These are phyloP conservation scores for Parotocinclus haroldoi DNA, from an alignment of 2,797 vertebrate genomes.

Conservation along the genomic window DNA sequence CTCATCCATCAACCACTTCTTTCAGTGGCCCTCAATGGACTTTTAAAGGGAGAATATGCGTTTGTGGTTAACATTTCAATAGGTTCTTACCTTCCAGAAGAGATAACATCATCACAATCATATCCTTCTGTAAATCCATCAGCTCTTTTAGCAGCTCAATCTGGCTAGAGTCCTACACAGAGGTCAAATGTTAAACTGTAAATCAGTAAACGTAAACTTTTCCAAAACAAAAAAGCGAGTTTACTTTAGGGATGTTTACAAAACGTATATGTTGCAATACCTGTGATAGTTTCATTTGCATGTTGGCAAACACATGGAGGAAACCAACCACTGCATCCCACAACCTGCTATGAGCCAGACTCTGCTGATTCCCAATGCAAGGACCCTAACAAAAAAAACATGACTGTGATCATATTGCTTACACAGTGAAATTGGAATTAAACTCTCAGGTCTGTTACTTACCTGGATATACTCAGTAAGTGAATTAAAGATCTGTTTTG, in stretches of 20 bases:
- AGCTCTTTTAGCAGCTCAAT: slow-evolving; percentile 84
- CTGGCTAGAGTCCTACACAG: slow-evolving; percentile 79
- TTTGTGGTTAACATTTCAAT: no score
- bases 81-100: slow-evolving; percentile 77
- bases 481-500: slow-evolving; percentile 97
- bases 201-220: not conserved
- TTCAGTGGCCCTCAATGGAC: no score
- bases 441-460: slow-evolving; percentile 8
- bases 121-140: slow-evolving; percentile 85
- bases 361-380: slow-evolving; percentile 85
- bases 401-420: not conserved
- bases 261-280: slow-evolving; percentile 55
- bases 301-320: slow-evolving; percentile 86
- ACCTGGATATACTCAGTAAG: slow-evolving; percentile 99
- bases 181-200: not conserved
- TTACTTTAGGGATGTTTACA: not conserved
- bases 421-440: no score
- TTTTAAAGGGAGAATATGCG: no score
- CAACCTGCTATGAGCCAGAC: slow-evolving; percentile 82
- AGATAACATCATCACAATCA: slow-evolving; percentile 89
- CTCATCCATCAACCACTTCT: no score
- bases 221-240: no score
- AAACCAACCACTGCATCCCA: slow-evolving; percentile 89
- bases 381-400: slow-evolving; percentile 68
- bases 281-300: slow-evolving; percentile 91